These are phyloP conservation scores for Asteroscopus sphinx DNA, from an alignment of 2,888 invertebrate species.

Conservation along the genomic window DNA sequence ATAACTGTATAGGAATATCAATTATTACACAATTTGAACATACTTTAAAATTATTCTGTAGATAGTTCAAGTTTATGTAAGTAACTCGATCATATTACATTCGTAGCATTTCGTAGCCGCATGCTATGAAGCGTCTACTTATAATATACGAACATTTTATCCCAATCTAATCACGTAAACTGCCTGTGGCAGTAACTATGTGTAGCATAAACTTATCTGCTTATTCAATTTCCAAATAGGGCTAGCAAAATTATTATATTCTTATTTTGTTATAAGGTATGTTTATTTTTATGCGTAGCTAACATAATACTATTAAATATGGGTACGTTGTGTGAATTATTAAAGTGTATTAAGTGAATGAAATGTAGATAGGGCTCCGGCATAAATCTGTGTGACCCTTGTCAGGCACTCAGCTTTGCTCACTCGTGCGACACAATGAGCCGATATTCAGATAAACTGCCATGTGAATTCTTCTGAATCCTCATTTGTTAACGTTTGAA, in stretches of 20 bases:
- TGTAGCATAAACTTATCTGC: constrained; percentile 28
- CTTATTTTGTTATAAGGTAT: background rate
- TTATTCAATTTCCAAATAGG: constrained; percentile 23
- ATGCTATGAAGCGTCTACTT: constrained; percentile 29
- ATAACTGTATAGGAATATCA: too few species aligned
- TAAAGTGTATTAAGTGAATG: constrained; percentile 51
- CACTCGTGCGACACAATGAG: constrained; percentile 53
- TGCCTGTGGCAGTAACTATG: constrained; percentile 28
- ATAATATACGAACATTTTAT: constrained; percentile 21
- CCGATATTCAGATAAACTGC: constrained; percentile 59
- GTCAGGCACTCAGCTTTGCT: constrained; percentile 49
- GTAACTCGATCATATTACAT: background rate
- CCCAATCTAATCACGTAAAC: constrained; percentile 20
- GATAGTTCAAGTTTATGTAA: too few species aligned
- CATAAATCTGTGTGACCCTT: constrained; percentile 63
- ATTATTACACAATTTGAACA: too few species aligned
- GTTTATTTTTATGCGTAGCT: too few species aligned
- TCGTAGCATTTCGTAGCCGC: constrained; percentile 36
- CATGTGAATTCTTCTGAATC: constrained; percentile 50
- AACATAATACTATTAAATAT: constrained; percentile 15
- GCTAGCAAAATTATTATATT: constrained; percentile 16
- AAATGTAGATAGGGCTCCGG: constrained; percentile 32
- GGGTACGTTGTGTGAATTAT: constrained; percentile 47
- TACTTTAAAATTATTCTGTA: too few species aligned
- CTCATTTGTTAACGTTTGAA: constrained; percentile 21